Evolutionary conservation across 2,888 invertebrate species (phyloP).

Genomic region (Arctia plantaginis): DNA sequence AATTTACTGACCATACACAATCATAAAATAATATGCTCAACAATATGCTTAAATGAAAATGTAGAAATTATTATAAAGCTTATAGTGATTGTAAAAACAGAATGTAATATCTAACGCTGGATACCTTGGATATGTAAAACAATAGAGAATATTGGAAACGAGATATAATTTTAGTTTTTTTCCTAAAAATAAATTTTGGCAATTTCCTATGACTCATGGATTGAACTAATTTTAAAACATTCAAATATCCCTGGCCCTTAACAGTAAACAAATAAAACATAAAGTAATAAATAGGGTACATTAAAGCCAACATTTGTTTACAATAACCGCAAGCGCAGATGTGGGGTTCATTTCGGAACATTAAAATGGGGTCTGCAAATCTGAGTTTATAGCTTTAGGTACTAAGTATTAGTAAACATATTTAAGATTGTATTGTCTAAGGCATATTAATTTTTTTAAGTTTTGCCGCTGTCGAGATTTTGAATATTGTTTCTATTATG

Average conservation of each 20-base stretch:
- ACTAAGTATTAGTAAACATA: conserved; percentile 69
- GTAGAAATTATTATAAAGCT: no score
- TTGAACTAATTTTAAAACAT: not conserved
- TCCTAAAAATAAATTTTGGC: no score
- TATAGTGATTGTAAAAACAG: no score
- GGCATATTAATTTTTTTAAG: conserved; percentile 30
- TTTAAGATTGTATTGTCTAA: conserved; percentile 51
- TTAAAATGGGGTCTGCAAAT: conserved; percentile 63
- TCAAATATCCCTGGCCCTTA: not conserved
- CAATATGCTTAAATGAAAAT: no score
- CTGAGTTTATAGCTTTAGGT: conserved; percentile 70
- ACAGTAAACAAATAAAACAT: not conserved
- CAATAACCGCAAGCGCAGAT: conserved; percentile 48
- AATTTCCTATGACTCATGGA: not conserved
- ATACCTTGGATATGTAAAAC: no score
- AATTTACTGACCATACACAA: no score
- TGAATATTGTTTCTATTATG: no score
- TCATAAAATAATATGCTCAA: no score
- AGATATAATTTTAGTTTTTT: no score
- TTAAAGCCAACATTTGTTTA: conserved; percentile 40
- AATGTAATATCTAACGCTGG: no score
- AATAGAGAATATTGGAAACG: no score
- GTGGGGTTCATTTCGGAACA: conserved; percentile 55
- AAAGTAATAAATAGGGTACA: conserved; percentile 15
- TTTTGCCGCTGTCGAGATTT: not conserved